phyloP scores from a whole-genome alignment of 2,797 vertebrate genomes.

The Hephaestus fuliginosus region DNA sequence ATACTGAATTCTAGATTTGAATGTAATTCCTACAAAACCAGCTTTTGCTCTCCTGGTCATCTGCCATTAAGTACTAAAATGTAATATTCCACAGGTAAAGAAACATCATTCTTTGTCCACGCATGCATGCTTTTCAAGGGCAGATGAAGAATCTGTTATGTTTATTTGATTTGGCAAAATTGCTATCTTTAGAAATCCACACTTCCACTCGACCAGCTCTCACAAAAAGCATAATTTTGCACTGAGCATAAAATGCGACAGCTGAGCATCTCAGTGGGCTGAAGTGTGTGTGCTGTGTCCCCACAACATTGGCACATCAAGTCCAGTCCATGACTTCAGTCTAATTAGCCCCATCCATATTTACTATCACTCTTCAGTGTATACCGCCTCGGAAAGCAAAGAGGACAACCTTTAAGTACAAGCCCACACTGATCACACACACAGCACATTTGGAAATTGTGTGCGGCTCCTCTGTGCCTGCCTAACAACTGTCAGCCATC shows the following conservation, averaged over 20 bases:
- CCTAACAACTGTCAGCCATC: constrained; percentile 57
- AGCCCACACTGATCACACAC: constrained; percentile 29
- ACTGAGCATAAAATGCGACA: background rate
- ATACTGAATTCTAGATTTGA: background rate
- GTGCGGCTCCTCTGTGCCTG: constrained; percentile 33
- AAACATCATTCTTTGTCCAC: background rate
- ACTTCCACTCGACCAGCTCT: background rate
- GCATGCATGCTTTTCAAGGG: background rate
- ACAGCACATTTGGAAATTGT: constrained; percentile 39
- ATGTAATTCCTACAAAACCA: background rate
- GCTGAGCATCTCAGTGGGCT: background rate
- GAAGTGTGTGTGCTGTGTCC: background rate
- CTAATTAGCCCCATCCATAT: constrained; percentile 33
- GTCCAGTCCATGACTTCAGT: constrained; percentile 14
- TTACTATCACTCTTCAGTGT: background rate
- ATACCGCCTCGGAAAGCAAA: constrained; percentile 1
- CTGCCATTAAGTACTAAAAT: background rate
- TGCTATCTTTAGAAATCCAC: background rate
- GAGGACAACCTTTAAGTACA: constrained; percentile 31
- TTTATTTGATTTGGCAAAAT: background rate
- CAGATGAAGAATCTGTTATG: background rate
- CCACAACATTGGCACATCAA: background rate
- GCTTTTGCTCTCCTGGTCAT: background rate
- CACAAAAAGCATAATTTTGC: background rate
- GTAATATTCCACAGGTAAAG: background rate